Evolutionary conservation across 2,113 vertebrate species (phyloP).

Genomic region (Xyrauchen texanus): DNA sequence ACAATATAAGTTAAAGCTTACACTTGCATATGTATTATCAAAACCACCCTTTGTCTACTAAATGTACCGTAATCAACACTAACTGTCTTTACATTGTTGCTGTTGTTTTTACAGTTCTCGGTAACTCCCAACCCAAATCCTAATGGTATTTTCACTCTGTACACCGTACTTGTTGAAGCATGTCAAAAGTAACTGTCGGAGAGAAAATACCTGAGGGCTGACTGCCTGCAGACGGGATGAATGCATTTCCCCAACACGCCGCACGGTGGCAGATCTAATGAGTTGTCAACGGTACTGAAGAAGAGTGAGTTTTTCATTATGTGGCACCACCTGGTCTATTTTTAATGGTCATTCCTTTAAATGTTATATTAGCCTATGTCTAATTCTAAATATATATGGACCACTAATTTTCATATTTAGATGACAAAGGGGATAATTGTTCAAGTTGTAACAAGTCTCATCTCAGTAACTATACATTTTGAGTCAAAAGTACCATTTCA

Average conservation of each 20-base stretch:
- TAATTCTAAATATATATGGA: not conserved
- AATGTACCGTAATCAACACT: not conserved
- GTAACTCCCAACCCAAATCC: constrained; percentile 54
- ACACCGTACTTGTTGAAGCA: constrained; percentile 52
- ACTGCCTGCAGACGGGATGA: not conserved
- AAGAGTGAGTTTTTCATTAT: too few relatives aligned
- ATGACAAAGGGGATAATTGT: too few relatives aligned
- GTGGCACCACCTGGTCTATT: too few relatives aligned
- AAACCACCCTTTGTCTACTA: not conserved
- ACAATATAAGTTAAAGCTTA: not conserved
- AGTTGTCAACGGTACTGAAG: not conserved
- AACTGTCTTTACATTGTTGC: not conserved
- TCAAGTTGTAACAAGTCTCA: too few relatives aligned
- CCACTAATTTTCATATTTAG: too few relatives aligned
- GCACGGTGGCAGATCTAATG: not conserved
- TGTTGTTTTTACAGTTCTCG: constrained; percentile 29
- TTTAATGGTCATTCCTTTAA: too few relatives aligned
- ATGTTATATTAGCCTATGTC: too few relatives aligned
- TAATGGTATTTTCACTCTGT: constrained; percentile 59
- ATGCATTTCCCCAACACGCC: constrained; percentile 16
- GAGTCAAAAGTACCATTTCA: too few relatives aligned
- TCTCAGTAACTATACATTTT: too few relatives aligned
- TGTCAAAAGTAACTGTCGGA: constrained; percentile 55
- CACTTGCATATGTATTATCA: not conserved
- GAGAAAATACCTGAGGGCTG: constrained; percentile 34